Evolutionary conservation across 2,113 vertebrate genomes (phyloP), one percentile per base, ranked within the genome.

Genomic region (Damaliscus lunatus): DNA sequence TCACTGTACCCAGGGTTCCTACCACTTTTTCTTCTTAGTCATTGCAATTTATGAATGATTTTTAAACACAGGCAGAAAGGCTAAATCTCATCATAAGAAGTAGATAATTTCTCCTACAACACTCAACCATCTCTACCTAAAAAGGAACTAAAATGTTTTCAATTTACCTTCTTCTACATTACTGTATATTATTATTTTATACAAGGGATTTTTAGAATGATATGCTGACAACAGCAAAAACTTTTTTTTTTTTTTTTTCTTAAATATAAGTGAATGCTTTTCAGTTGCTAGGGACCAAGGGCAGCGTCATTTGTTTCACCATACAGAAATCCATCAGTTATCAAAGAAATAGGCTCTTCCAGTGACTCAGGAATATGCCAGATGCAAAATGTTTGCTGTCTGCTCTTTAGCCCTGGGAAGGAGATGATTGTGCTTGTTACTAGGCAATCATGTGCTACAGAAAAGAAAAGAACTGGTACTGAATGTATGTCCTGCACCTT

Each of bases 381-480:
- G 8, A 19, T 67, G n/a, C 50, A 94, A 97, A 98, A 94, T 62
- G 7, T 53, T 93, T 97, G 52, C 17, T 97, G 91, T 21, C 6
- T 98, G 12, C 9, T 97, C 59, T 81, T 94, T 88, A 90, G 27
- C 3, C 17, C 4, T 84, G 31, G 4, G 5, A 50, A 83, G 23
- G 2, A 90, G 43, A 88, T 36, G 3, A 88, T 17, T 15, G 17
- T 86, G 31, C 31, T 93, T 92, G 1, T 64, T 91, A 97, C 84
- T 80, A 21, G 90, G 19, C 53, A 96, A 90, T 81, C 87, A 91
- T 62, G 2, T 48, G 3, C 86, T 88, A 19, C 2, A 0, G 23
- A 93, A 97, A 96, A 94, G 55, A 59, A 55, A 93, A 94, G 59
- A 62, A 48, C 12, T 21, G 36, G 33, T 82, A 60, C 59, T 67